Conservation (phyloP, 2,888 invertebrate species). For the Cabera pusaria region DNA sequence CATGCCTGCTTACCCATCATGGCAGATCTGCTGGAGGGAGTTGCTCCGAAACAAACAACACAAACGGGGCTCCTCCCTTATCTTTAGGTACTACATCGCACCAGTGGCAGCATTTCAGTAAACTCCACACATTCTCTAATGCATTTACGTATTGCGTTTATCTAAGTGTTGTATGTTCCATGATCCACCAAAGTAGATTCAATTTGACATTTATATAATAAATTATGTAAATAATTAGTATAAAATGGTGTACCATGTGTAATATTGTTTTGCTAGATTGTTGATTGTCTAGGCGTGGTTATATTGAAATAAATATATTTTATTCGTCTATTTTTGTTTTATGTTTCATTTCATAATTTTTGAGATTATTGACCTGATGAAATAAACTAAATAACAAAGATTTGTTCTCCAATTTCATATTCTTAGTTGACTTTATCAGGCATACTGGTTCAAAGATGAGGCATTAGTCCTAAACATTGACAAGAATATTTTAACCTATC, state of each 20-base stretch:
- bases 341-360: too few relatives aligned
- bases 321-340: conserved; percentile 51
- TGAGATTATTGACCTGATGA: conserved; percentile 14
- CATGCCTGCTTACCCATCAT: conserved; percentile 92
- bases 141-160: conserved; percentile 66
- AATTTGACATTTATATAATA: conserved; percentile 60
- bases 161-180: conserved; percentile 79
- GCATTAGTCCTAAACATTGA: too few relatives aligned
- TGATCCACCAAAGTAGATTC: conserved; percentile 74
- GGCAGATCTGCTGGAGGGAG: conserved; percentile 94
- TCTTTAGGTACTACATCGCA: conserved; percentile 88
- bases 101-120: conserved; percentile 71
- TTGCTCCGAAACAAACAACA: conserved; percentile 89
- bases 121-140: conserved; percentile 35
- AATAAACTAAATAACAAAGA: too few relatives aligned
- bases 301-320: conserved; percentile 75
- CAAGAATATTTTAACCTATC: too few relatives aligned
- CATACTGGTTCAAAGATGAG: too few relatives aligned
- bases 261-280: conserved; percentile 75
- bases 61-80: conserved; percentile 92
- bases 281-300: conserved; percentile 66
- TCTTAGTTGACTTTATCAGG: too few relatives aligned
- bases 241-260: conserved; percentile 72
- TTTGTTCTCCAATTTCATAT: too few relatives aligned
- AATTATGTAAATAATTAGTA: conserved; percentile 77